Conservation (phyloP, 2,797 vertebrate species). For the Cercopithecus hamlyni region DNA sequence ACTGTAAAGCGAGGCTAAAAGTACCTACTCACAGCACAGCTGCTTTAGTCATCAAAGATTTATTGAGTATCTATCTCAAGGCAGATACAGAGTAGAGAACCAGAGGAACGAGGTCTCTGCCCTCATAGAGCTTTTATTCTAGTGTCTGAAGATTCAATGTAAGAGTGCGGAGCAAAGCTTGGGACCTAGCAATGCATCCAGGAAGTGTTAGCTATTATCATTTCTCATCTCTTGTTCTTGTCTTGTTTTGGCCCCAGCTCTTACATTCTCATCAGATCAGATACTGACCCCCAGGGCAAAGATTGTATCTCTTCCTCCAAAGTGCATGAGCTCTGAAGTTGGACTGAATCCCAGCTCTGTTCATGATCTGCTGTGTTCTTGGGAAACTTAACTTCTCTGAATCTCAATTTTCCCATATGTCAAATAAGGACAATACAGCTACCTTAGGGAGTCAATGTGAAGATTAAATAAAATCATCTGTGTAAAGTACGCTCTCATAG, state of each 20-base stretch:
- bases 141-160: not conserved
- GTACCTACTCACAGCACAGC: not conserved
- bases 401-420: not conserved
- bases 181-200: not conserved
- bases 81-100: not conserved
- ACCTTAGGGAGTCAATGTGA: not conserved
- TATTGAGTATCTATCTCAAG: slow-evolving; percentile 16
- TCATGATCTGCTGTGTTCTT: not conserved
- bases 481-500: not conserved
- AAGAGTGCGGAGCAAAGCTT: not conserved
- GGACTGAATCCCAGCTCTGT: not conserved
- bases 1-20: not conserved
- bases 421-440: not conserved
- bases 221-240: not conserved
- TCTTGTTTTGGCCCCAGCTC: not conserved
- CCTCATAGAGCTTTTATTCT: not conserved
- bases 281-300: not conserved
- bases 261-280: not conserved
- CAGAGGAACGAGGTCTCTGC: not conserved
- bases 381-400: slow-evolving; percentile 36
- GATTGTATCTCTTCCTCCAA: not conserved
- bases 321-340: not conserved
- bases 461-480: not conserved
- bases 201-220: not conserved
- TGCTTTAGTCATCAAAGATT: slow-evolving; percentile 25